Base-by-base conservation (phyloP, 2,113 vertebrate genomes). In the Choloepus hoffmanni region DNA sequence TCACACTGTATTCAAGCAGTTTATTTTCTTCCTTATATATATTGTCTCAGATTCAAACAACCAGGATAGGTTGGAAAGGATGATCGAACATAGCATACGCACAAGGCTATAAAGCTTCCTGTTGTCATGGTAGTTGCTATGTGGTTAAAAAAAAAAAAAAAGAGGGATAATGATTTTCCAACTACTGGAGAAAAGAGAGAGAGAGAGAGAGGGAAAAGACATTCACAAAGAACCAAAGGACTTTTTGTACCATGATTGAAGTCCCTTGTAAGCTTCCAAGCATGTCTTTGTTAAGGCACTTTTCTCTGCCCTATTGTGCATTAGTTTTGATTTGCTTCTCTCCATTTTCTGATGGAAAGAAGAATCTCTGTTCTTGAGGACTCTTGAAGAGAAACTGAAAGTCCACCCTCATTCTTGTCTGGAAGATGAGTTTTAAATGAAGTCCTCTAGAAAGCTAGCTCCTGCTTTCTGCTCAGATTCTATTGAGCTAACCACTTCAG, bases 371-470 rank as follows among this genome's bases (percentile, higher is more conserved):
- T 76, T 84, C 89, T 95, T 96, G 89, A 97, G 89, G 48, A 93
- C 95, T 89, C 95, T 97, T 94, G 48, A 95, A 86, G 60, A 93
- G 65, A 93, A 94, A 78, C 81, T 68, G 67, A 93, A 82, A 97
- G 93, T 82, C 79, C 33, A 53, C 45, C 33, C 70, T 90, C 83
- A 93, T 89, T 95, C 83, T 91, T 97, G 43, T 65, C 72, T 33
- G 63, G 77, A 81, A 95, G 85, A 96, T 96, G 86, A 95, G 76
- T 94, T 97, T 96, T 92, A 89, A 96, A 96, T 93, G 90, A 97
- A 86, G 48, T 95, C 55, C 78, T 96, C 89, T 74, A 89, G 83
- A 85, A 94, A 96, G 68, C 70, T 30, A 36, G 53, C 55, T 78
- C 48, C 91, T 93, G 68, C 79, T 85, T 97, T 97, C 43, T 94